These are phyloP conservation scores for Clistopyga incitator DNA, from an alignment of 2,888 invertebrate genomes.

Conservation along the genomic window DNA sequence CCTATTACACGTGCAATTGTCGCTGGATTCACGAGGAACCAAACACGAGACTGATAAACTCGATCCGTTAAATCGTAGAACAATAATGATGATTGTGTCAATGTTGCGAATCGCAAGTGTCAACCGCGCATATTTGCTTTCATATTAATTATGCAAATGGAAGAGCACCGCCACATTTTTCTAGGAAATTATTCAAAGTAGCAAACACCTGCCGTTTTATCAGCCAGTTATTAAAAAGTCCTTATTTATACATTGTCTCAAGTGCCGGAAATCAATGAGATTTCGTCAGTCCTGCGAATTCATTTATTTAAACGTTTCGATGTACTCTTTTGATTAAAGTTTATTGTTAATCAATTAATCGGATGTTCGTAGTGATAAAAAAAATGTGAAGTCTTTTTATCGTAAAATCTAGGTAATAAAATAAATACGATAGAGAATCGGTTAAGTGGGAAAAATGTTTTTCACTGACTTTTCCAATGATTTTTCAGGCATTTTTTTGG, in stretches of 20 bases:
- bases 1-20: neutral
- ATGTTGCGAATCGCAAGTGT: slow-evolving; percentile 31
- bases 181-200: neutral
- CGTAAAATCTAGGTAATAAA: neutral
- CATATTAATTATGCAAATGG: slow-evolving; percentile 46
- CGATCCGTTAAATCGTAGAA: neutral
- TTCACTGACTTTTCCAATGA: neutral
- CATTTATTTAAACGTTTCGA: slow-evolving; percentile 7
- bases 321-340: neutral
- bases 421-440: neutral
- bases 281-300: neutral
- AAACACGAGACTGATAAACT: neutral
- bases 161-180: neutral
- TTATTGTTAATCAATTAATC: neutral
- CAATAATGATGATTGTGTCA: slow-evolving; percentile 19
- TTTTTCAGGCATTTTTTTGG: neutral
- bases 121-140: slow-evolving; percentile 34
- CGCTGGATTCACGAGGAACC: neutral
- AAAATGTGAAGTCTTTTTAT: no score
- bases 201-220: neutral
- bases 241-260: neutral
- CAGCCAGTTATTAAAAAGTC: neutral
- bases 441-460: neutral
- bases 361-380: no score
- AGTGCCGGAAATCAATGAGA: neutral